Percentiles rank a stretch among this genome's conserved stretches.
Conservation (phyloP, 2,797 vertebrate species). For the Malurus leucopterus region DNA sequence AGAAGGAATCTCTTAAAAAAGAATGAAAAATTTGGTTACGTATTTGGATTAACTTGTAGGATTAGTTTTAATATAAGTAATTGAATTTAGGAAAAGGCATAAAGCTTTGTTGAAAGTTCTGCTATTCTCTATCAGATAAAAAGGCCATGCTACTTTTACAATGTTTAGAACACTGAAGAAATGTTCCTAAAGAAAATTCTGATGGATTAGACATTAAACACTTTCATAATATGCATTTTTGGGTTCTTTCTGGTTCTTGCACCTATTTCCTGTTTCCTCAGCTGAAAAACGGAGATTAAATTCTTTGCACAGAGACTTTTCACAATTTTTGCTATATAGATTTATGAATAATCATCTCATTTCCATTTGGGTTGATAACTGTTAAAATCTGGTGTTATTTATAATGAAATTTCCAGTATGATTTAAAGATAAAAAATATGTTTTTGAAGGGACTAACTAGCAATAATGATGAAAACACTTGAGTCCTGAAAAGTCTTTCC, state of each 20-base stretch:
- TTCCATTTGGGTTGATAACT: neutral
- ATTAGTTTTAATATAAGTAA: neutral
- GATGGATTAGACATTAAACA: neutral
- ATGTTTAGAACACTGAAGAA: neutral
- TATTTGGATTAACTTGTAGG: neutral
- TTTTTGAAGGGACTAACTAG: neutral
- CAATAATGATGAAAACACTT: neutral
- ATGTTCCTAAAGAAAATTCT: neutral
- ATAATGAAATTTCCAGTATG: neutral
- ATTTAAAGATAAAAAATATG: neutral
- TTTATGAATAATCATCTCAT: neutral
- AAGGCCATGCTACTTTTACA: neutral
- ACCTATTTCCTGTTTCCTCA: neutral
- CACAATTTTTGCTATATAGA: neutral
- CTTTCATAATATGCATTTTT: neutral
- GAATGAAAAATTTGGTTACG: neutral
- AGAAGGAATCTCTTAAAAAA: neutral
- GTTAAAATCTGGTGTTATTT: neutral
- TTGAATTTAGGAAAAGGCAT: neutral
- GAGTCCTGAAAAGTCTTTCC: neutral
- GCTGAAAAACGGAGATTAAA: neutral
- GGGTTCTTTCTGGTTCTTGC: neutral
- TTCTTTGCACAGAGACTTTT: neutral
- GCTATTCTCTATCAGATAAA: neutral
- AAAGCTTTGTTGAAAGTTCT: neutral